Evolutionary conservation across 2,888 invertebrate genomes (phyloP), one percentile per base, ranked within the genome.

Genomic region (Apotomis betuletana): DNA sequence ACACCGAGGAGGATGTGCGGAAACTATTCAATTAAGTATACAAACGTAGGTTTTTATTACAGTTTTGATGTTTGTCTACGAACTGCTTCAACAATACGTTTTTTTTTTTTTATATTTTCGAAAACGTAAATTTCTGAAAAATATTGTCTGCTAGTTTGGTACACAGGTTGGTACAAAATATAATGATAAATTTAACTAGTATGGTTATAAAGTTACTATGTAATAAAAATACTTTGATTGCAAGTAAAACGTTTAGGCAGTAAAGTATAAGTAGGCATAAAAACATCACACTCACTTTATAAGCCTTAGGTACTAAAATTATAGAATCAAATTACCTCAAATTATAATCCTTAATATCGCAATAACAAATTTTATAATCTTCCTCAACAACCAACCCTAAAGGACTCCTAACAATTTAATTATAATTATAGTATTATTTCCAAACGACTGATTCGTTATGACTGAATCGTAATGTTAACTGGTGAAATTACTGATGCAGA

Each of bases 1-100:
- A 27, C 27, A 27, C 27, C 27, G 97, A 99, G 95, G 99, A 99
- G 91, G 99, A 99, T 96, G 98, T 99, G 86, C 96, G 98, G 93
- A 97, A 97, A 94, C 95, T 98, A 92, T 99, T 99, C 95, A 96
- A 27, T 27, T 2, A 27, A 27, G 2, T 27, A 27, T 27, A 27
- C 27, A 27, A 2, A 27, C 27, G 27, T 27, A 2, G 27, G 27
- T 27, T 27, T 27, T 27, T 27, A 27, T 27, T 27, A 27, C 27
- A 27, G 27, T 27, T 27, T 27, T 27, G 27, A 27, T 27, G 27
- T 27, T 27, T 2, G 2, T 27, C 27, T 27, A 27, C 27, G 0
- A 27, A 27, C 2, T 27, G 2, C 27, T 27, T 27, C 27, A 27
- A 27, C 27, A 27, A 27, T 27, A 27, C 2, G 27, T 27, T 27